A percentile compares a stretch with the other conserved stretches of the same genome.
These are phyloP conservation scores for Stenodema calcarata DNA, from an alignment of 2,888 invertebrate genomes.

Conservation along the genomic window DNA sequence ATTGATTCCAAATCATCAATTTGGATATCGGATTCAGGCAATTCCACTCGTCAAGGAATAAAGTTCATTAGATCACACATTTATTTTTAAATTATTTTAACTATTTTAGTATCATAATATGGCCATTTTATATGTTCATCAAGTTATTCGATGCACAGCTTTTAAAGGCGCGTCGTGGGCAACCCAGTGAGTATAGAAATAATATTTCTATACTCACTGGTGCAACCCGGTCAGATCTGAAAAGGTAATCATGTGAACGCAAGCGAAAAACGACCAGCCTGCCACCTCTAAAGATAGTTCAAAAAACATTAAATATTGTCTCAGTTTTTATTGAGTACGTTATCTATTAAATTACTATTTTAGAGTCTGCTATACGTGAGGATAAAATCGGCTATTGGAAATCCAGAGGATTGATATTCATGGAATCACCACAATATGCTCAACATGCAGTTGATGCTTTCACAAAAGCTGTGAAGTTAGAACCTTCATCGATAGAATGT, in stretches of 20 bases:
- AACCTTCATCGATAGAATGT: conserved; percentile 79
- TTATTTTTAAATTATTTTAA: too few species aligned
- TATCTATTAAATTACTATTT: neutral
- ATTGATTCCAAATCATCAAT: too few species aligned
- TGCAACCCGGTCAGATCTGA: too few species aligned
- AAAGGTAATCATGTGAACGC: too few species aligned
- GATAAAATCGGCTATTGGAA: conserved; percentile 69
- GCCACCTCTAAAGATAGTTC: too few species aligned
- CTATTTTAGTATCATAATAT: too few species aligned
- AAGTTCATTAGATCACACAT: too few species aligned
- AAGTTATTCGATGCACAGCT: too few species aligned
- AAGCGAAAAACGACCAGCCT: too few species aligned
- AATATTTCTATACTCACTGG: neutral
- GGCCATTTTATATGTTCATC: too few species aligned
- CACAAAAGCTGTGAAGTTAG: conserved; percentile 83
- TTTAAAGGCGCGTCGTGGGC: neutral
- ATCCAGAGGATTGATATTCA: conserved; percentile 76
- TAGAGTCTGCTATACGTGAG: neutral
- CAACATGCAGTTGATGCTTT: conserved; percentile 75
- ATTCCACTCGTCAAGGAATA: too few species aligned
- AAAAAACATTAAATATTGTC: neutral
- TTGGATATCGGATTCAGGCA: too few species aligned
- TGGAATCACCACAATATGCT: conserved; percentile 73
- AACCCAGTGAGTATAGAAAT: neutral
- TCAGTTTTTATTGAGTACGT: neutral